Conservation (phyloP, 2,797 vertebrate species). For the Lepilemur septentrionalis region DNA sequence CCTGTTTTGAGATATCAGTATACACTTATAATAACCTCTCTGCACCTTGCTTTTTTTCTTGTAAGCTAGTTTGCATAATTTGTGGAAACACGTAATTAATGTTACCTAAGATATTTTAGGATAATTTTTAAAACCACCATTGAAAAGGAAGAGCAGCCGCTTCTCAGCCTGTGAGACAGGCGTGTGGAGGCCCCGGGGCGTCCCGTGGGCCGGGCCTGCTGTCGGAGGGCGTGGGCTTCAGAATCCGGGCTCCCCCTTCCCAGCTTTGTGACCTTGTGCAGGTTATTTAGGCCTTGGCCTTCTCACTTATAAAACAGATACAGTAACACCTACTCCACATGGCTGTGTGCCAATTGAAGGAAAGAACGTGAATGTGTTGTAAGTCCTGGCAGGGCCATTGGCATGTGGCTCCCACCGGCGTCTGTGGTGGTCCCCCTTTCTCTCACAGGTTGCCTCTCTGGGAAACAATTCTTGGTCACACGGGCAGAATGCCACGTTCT, state of each 20-base stretch:
- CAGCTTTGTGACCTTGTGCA: not conserved
- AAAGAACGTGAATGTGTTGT: not conserved
- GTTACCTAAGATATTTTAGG: not conserved
- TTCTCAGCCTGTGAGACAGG: not conserved
- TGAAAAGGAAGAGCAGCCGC: not conserved
- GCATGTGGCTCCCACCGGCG: not conserved
- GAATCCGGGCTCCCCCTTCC: not conserved
- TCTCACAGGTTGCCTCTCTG: too few relatives aligned
- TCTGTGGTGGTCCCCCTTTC: not conserved
- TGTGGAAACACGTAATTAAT: not conserved
- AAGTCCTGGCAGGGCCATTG: not conserved
- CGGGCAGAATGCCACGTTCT: not conserved
- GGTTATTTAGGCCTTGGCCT: not conserved
- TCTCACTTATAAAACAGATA: not conserved
- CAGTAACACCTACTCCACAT: not conserved
- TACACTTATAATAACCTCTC: not conserved
- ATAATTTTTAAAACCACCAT: not conserved
- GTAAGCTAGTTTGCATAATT: not conserved
- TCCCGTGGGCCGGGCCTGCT: not conserved
- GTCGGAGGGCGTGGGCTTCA: not conserved
- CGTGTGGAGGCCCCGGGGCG: rapidly evolving
- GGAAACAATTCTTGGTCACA: not conserved
- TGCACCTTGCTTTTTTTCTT: not conserved
- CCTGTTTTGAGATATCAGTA: not conserved
- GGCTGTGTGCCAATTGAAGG: not conserved